A percentile compares a stretch with the other conserved stretches of the same genome.
Conservation (phyloP, 2,888 invertebrate species). For the Troides oblongomaculatus region DNA sequence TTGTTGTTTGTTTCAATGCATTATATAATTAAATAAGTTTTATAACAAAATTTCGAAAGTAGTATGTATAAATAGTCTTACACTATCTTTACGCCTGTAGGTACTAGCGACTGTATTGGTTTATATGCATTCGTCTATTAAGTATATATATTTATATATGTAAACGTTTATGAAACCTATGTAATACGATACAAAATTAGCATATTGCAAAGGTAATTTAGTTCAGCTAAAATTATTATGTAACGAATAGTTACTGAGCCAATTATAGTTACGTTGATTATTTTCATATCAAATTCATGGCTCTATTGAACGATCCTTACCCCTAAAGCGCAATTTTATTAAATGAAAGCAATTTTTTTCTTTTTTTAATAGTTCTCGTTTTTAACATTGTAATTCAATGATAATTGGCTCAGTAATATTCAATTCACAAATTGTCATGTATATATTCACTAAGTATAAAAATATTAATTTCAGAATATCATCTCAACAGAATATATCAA, state of each 20-base stretch:
- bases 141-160: slow-evolving; percentile 39
- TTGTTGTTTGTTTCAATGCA: slow-evolving; percentile 77
- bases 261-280: slow-evolving; percentile 15
- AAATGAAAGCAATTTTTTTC: slow-evolving; percentile 4
- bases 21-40: slow-evolving; percentile 77
- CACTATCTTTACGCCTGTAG: slow-evolving; percentile 69
- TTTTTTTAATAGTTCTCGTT: neutral
- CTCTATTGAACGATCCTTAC: slow-evolving; percentile 11
- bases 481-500: slow-evolving; percentile 51
- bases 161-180: slow-evolving; percentile 44
- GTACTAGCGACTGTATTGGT: slow-evolving; percentile 63
- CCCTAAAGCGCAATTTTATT: slow-evolving; percentile 2
- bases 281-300: neutral
- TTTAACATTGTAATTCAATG: neutral
- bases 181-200: slow-evolving; percentile 42
- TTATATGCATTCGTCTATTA: slow-evolving; percentile 53
- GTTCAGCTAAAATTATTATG: slow-evolving; percentile 51
- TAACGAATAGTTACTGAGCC: slow-evolving; percentile 39
- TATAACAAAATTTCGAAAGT: slow-evolving; percentile 75
- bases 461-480: slow-evolving; percentile 74
- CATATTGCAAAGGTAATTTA: slow-evolving; percentile 51
- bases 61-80: slow-evolving; percentile 77
- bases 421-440: slow-evolving; percentile 40
- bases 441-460: slow-evolving; percentile 74
- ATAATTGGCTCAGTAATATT: slow-evolving; percentile 38